Conservation (phyloP, 2,888 invertebrate species). For the Cremastinae sp. region DNA sequence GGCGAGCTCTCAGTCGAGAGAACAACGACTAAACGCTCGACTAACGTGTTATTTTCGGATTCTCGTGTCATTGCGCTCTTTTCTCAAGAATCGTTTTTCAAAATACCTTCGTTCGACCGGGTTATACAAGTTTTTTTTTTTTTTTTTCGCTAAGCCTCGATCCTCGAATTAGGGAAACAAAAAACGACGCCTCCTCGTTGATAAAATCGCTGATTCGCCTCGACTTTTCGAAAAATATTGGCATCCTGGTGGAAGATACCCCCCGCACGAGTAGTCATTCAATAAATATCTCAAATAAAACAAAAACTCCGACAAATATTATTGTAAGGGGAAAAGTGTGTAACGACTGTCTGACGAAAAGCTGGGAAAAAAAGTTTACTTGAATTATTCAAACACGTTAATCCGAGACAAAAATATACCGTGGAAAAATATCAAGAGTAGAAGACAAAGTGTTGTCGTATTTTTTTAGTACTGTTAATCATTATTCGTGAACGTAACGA, state of each 20-base stretch:
- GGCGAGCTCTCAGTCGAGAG: no score
- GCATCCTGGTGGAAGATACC: conserved; percentile 11
- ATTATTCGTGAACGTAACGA: no score
- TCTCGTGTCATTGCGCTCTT: background rate
- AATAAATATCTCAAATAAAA: background rate
- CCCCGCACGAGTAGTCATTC: conserved; percentile 2
- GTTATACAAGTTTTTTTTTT: background rate
- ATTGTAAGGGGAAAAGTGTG: background rate
- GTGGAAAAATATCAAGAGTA: no score
- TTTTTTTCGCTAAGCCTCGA: conserved; percentile 1
- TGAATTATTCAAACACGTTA: no score
- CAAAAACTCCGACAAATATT: background rate
- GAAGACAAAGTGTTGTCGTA: no score
- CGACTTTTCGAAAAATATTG: background rate
- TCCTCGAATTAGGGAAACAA: background rate
- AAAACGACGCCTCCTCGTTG: conserved; percentile 1
- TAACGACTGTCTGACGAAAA: background rate
- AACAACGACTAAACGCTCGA: background rate
- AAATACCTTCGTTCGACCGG: background rate
- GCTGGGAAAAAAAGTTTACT: no score
- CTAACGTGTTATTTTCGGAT: background rate
- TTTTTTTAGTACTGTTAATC: no score
- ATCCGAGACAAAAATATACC: no score
- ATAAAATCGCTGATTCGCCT: conserved; percentile 9
- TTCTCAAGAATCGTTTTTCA: background rate